A percentile compares a stretch with the other conserved stretches of the same genome.
Conservation (phyloP, 1,140 invertebrate genomes). For the Neodiprion fabricii region DNA sequence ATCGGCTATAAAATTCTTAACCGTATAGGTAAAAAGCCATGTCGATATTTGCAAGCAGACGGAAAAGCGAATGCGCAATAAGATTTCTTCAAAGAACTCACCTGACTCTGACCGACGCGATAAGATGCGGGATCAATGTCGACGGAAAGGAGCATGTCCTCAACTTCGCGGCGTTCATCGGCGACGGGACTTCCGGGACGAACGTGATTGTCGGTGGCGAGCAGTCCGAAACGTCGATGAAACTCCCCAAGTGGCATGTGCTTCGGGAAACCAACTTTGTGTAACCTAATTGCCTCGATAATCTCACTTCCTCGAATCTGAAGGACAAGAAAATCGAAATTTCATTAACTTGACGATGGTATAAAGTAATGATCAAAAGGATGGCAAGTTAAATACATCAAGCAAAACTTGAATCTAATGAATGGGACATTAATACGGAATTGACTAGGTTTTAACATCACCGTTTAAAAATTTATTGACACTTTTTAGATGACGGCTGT, state of each 20-base stretch:
- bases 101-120: slow-evolving; percentile 90
- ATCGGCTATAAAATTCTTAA: no score
- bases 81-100: slow-evolving; percentile 58
- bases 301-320: slow-evolving; percentile 91
- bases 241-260: slow-evolving; percentile 89
- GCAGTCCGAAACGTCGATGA: slow-evolving; percentile 79
- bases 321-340: slow-evolving; percentile 35
- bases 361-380: no score
- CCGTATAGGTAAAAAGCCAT: no score
- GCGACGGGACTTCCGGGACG: slow-evolving; percentile 63
- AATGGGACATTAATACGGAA: no score
- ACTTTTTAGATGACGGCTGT: no score
- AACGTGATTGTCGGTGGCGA: slow-evolving; percentile 66
- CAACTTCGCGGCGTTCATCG: slow-evolving; percentile 71
- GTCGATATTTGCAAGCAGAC: neutral
- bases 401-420: no score
- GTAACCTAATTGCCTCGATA: slow-evolving; percentile 84
- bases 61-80: slow-evolving; percentile 5
- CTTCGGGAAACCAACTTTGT: slow-evolving; percentile 94
- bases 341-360: no score
- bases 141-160: slow-evolving; percentile 83
- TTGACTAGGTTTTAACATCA: neutral
- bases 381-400: no score
- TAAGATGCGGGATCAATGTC: slow-evolving; percentile 89
- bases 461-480: no score